Conservation (phyloP, 2,888 invertebrate genomes). For the Stomorhina lunata region DNA sequence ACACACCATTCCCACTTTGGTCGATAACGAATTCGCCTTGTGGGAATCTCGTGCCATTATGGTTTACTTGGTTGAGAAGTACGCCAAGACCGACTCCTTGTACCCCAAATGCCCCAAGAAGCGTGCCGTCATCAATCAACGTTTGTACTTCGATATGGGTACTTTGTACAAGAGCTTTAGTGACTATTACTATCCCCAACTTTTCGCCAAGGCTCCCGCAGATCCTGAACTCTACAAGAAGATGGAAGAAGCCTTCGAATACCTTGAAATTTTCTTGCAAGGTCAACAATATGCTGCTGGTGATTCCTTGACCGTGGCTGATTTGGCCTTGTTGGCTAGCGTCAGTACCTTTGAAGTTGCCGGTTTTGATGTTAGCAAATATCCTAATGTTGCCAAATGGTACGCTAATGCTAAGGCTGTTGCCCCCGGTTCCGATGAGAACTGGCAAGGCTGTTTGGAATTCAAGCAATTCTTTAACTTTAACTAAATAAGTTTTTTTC, state of each 20-base stretch:
- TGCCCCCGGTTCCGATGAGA: constrained; percentile 81
- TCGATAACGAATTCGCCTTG: constrained; percentile 88
- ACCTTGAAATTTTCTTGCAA: constrained; percentile 85
- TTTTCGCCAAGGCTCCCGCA: constrained; percentile 82
- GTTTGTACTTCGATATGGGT: constrained; percentile 88
- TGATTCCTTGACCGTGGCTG: constrained; percentile 87
- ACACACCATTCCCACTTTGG: constrained; percentile 89
- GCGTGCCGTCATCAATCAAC: constrained; percentile 87
- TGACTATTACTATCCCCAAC: constrained; percentile 84
- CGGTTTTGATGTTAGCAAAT: constrained; percentile 85
- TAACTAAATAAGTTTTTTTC: neutral
- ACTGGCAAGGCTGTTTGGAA: constrained; percentile 64
- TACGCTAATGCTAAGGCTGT: constrained; percentile 84
- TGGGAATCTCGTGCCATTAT: constrained; percentile 92
- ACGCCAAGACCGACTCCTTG: constrained; percentile 85
- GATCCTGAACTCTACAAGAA: constrained; percentile 85
- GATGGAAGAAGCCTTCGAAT: constrained; percentile 84
- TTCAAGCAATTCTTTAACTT: constrained; percentile 52
- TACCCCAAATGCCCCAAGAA: constrained; percentile 87
- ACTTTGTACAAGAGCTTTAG: constrained; percentile 85
- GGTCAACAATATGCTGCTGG: constrained; percentile 86
- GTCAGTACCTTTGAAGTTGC: constrained; percentile 85
- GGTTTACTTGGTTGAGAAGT: constrained; percentile 87
- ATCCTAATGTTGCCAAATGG: constrained; percentile 85
- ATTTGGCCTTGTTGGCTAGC: constrained; percentile 84